Evolutionary conservation across 2,797 vertebrate genomes (phyloP).

Genomic region (Spondyliosoma cantharus): DNA sequence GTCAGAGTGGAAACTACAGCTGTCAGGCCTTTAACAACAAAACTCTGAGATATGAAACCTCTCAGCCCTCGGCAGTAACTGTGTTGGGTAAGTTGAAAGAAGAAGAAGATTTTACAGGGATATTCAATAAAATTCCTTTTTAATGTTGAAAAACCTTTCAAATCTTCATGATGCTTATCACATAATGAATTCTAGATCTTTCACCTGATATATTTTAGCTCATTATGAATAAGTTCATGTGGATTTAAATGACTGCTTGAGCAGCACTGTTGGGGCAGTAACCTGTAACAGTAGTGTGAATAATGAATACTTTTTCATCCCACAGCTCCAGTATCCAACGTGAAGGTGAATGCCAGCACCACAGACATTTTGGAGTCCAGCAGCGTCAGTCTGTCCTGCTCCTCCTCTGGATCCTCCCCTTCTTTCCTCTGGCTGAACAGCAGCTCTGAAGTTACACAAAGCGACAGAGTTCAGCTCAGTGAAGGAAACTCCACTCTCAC

Average conservation of each 20-base stretch:
- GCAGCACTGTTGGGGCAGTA: too few species aligned
- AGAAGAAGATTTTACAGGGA: neutral
- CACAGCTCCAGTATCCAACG: conserved; percentile 62
- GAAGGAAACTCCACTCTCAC: conserved; percentile 51
- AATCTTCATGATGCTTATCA: too few species aligned
- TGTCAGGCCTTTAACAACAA: conserved; percentile 69
- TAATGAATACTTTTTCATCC: neutral
- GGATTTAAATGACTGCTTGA: too few species aligned
- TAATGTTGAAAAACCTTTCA: neutral
- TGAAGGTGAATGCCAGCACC: conserved; percentile 34
- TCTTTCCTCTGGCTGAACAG: conserved; percentile 69
- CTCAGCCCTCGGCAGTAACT: conserved; percentile 35
- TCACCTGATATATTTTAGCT: too few species aligned
- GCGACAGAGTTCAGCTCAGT: conserved; percentile 48
- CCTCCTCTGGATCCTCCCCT: conserved; percentile 51
- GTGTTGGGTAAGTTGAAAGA: conserved; percentile 57
- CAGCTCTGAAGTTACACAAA: conserved; percentile 59
- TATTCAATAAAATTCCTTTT: neutral
- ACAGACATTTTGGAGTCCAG: conserved; percentile 64
- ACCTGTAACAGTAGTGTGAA: too few species aligned
- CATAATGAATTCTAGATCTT: too few species aligned
- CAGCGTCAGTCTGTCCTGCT: conserved; percentile 69
- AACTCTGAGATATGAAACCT: conserved; percentile 56
- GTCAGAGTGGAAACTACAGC: conserved; percentile 72
- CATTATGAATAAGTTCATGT: too few species aligned